phyloP scores from a whole-genome alignment of 2,113 vertebrate genomes.

The Regulus satrapa region DNA sequence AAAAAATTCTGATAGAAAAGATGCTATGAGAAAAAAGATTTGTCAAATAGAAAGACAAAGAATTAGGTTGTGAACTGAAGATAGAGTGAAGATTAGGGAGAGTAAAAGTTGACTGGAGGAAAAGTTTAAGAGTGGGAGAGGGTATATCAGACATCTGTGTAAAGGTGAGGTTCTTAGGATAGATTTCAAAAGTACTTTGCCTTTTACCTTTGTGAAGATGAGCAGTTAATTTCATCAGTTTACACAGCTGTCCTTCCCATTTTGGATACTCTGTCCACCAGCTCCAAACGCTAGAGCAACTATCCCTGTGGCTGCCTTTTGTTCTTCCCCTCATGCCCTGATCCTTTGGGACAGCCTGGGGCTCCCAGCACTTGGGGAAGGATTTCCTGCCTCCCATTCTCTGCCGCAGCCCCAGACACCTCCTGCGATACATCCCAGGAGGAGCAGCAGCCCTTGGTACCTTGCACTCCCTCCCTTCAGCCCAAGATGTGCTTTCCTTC shows the following conservation, averaged over 20 bases:
- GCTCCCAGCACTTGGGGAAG: fast-evolving
- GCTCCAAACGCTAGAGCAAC: neutral
- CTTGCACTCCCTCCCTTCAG: fast-evolving
- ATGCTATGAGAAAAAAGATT: neutral
- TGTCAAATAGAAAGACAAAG: neutral
- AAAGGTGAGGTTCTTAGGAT: neutral
- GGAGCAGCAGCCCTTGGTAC: neutral
- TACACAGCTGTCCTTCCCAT: neutral
- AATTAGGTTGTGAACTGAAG: neutral
- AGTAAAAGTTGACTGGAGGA: neutral
- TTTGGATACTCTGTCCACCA: neutral
- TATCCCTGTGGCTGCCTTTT: neutral
- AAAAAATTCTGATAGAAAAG: neutral
- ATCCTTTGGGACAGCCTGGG: neutral
- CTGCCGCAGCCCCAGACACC: neutral
- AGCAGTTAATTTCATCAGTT: neutral
- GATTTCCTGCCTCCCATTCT: neutral
- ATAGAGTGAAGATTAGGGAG: neutral
- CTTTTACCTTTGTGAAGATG: neutral
- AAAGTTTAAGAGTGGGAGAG: neutral
- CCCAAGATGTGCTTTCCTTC: neutral
- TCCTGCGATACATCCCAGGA: neutral
- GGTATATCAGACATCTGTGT: neutral
- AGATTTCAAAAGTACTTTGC: neutral
- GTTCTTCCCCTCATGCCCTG: neutral